Conservation (phyloP, 2,797 vertebrate species). For the Adelosebastes latens region DNA sequence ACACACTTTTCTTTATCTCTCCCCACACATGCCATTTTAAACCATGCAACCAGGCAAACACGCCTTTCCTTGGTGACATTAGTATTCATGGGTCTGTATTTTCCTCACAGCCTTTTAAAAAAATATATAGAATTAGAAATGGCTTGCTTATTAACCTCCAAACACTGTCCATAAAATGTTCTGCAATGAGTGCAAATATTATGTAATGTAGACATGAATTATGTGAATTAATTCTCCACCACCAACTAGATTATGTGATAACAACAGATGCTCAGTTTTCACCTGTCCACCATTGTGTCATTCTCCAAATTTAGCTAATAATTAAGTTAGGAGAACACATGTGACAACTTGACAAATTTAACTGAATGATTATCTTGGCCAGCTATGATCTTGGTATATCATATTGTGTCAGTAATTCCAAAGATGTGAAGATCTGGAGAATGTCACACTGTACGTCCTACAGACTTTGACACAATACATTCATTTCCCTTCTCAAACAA, state of each 20-base stretch:
- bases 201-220: conserved; percentile 24
- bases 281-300: not conserved
- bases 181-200: not conserved
- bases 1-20: conserved; percentile 18
- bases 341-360: not conserved
- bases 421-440: not conserved
- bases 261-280: conserved; percentile 1
- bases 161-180: not conserved
- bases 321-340: not conserved
- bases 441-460: not conserved
- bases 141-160: not conserved
- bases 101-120: conserved; percentile 13
- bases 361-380: not conserved
- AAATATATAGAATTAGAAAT: not conserved
- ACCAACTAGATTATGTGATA: conserved; percentile 8
- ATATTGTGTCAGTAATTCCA: not conserved
- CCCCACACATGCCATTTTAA: not conserved
- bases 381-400: not conserved
- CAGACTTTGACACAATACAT: not conserved
- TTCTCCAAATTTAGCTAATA: not conserved
- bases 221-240: conserved; percentile 6
- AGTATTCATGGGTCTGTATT: conserved; percentile 1
- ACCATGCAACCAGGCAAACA: not conserved
- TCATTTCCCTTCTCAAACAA: not conserved
- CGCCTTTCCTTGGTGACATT: not conserved